Evolutionary conservation across 2,113 vertebrate species (phyloP), one percentile per base, ranked within the genome.

Genomic region (Chionomys nivalis): DNA sequence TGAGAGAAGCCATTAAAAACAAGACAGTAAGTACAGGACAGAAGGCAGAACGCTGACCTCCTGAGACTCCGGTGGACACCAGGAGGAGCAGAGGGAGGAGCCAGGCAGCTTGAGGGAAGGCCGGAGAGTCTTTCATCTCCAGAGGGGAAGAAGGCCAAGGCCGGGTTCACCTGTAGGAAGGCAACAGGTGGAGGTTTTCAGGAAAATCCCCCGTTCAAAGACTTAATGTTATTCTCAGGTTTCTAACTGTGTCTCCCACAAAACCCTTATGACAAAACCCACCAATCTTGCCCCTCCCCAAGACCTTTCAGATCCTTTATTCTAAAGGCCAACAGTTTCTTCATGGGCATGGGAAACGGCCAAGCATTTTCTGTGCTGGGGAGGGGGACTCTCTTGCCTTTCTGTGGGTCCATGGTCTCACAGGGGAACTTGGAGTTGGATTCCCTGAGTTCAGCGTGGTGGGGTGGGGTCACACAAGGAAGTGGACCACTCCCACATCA

Each of bases 1-100:
- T 82, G 2, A 68, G 10, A 89, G 42, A 39, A 91, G 19, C 6
- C 73, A 31, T 7, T 76, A 44, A 76, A 86, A 91, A 75, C 55
- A 92, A 72, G 0, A 0, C 66, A 79, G 33, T 23, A 83, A 39
- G 24, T 52, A 28, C 52, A 61, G 28, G 36, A 26, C 16, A 19
- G 23, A 24, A 44, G 47, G 39, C 17, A 85, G 68, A 90, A 42
- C 24, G 90, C 93, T 93, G n/a, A 96, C 93, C 95, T 96, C 73
- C 52, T 3, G 86, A 90, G 39, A 7, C 11, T 63, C 36, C 21
- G 0, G 14, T 3, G 9, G 47, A 78, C 39, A 47, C 19, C 47
- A 83, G 95, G 49, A 95, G 88, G 21, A 96, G 63, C 10, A 95
- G 36, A 52, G 16, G 11, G 6, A 92, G 4, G n/a, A 78, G 61